Evolutionary conservation across 2,113 vertebrate genomes (phyloP).

Genomic region (Muscicapa adusta): DNA sequence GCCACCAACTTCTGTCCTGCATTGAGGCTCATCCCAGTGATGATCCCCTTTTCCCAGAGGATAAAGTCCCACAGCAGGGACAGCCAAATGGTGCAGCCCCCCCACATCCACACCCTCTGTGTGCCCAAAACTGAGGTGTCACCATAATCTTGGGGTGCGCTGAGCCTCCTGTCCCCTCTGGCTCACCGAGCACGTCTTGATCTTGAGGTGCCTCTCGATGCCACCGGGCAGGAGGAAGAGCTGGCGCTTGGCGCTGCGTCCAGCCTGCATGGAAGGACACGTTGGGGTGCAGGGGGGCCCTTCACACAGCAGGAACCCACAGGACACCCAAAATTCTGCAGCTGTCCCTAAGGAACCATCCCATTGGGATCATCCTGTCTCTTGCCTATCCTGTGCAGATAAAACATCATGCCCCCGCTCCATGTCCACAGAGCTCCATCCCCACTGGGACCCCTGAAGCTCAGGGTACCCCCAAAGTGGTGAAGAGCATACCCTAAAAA

Average conservation of each 20-base stretch:
- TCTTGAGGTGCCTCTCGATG: conserved; percentile 91
- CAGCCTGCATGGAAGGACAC: conserved; percentile 72
- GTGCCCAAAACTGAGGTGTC: neutral
- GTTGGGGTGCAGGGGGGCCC: fast-evolving
- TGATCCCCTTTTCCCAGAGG: neutral
- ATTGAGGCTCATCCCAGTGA: neutral
- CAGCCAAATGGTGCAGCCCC: neutral
- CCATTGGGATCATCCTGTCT: neutral
- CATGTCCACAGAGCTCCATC: neutral
- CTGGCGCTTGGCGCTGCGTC: conserved; percentile 95
- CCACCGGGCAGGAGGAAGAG: conserved; percentile 92
- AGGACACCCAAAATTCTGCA: neutral
- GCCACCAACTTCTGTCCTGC: neutral
- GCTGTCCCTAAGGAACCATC: fast-evolving
- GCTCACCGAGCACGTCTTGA: conserved; percentile 94
- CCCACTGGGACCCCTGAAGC: neutral
- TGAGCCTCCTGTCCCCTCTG: neutral
- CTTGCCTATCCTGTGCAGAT: neutral
- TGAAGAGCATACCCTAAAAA: neutral
- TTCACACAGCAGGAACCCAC: neutral
- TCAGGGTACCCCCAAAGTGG: neutral
- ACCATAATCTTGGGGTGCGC: fast-evolving
- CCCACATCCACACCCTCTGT: fast-evolving
- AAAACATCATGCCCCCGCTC: neutral
- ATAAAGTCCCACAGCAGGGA: neutral